A percentile compares a stretch with the other conserved stretches of the same genome.
Evolutionary conservation across 2,888 invertebrate genomes (phyloP).

Genomic region (Pherbina coryleti): DNA sequence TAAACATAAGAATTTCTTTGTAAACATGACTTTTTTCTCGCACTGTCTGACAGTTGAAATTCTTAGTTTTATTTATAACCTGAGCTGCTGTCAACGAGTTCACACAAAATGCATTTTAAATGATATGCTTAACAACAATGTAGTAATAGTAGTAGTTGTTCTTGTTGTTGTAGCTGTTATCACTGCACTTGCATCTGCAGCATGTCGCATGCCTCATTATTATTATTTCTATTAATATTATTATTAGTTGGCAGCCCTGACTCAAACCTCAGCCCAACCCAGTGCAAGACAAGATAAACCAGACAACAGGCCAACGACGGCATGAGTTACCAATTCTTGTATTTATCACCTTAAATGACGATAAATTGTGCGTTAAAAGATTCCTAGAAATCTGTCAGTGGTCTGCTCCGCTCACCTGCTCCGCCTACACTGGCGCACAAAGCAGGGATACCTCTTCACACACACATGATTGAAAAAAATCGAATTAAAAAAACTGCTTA

Average conservation of each 20-base stretch:
- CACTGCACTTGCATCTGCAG: conserved; percentile 24
- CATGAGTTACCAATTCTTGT: conserved; percentile 26
- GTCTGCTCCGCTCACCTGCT: background rate
- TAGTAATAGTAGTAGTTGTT: background rate
- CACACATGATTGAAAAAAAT: background rate
- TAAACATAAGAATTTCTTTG: background rate
- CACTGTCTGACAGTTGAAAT: background rate
- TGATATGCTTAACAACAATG: conserved; percentile 11
- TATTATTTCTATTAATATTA: background rate
- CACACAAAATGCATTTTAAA: conserved; percentile 40
- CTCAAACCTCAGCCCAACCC: background rate
- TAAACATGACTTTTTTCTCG: background rate
- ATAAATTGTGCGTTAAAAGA: conserved; percentile 65
- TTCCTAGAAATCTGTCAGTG: conserved; percentile 55
- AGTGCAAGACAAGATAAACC: background rate
- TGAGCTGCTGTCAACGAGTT: conserved; percentile 28
- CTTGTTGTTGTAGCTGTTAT: conserved; percentile 9
- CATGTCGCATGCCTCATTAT: conserved; percentile 35
- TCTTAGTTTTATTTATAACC: conserved; percentile 22
- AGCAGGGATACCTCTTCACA: background rate
- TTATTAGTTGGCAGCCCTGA: background rate
- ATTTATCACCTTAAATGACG: conserved; percentile 61
- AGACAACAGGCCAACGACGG: background rate
- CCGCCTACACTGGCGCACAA: background rate
- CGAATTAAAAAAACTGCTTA: conserved; percentile 49